phyloP scores from a whole-genome alignment of 2,888 invertebrate species.

The Macrophya alboannulata region DNA sequence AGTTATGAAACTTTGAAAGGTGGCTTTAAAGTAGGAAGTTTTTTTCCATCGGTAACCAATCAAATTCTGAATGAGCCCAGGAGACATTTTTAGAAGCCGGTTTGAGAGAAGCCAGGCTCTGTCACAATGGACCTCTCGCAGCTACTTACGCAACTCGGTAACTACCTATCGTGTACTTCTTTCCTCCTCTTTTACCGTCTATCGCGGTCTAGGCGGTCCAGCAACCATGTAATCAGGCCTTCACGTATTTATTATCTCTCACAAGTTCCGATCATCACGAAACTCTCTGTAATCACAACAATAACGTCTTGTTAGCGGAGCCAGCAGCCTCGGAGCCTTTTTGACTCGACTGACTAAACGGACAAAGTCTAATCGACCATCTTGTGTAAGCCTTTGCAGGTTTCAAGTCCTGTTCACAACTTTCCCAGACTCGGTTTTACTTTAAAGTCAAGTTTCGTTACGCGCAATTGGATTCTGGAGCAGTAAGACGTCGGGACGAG shows the following conservation, averaged over 20 bases:
- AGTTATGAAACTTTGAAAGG: constrained; percentile 51
- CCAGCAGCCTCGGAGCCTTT: not conserved
- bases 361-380: constrained; percentile 15
- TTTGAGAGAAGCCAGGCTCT: constrained; percentile 5
- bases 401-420: not conserved
- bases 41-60: constrained; percentile 42
- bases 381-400: constrained; percentile 34
- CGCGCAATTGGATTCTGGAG: constrained; percentile 38
- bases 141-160: constrained; percentile 28
- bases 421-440: constrained; percentile 33
- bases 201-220: constrained; percentile 24
- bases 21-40: not conserved
- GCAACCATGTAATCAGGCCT: constrained; percentile 42
- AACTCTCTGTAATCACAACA: constrained; percentile 69
- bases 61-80: constrained; percentile 49
- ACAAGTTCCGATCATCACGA: constrained; percentile 48
- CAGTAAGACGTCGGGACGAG: constrained; percentile 5
- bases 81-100: constrained; percentile 34
- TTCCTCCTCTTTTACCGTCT: constrained; percentile 16
- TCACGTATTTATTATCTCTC: constrained; percentile 50
- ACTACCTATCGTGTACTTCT: constrained; percentile 21
- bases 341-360: not conserved
- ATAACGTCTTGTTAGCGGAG: constrained; percentile 71
- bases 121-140: constrained; percentile 41
- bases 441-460: constrained; percentile 41